Base-by-base conservation (phyloP, 2,888 invertebrate genomes). In the Lycocerus yunnanus region DNA sequence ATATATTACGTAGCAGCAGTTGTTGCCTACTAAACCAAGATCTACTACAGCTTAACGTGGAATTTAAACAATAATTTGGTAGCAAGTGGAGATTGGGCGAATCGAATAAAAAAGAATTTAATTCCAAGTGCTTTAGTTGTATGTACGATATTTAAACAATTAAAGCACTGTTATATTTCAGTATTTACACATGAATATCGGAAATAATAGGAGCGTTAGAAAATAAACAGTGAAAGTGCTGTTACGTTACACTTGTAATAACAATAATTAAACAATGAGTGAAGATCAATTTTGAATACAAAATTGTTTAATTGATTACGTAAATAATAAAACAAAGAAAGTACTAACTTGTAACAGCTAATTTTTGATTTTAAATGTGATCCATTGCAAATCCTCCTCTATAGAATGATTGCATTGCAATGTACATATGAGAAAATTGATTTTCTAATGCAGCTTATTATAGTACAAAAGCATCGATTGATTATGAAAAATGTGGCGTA, bases 201-300 rank as follows among this genome's bases (percentile, higher is more conserved):
- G 18, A 65, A 70, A 69, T 20, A 70, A 70, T 58, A 61, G 20
- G 66, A 63, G 63, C 65, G 15, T 63, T 11, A 65, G 13, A 58
- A 43, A 15, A 65, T 18, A 66, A 71, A 69, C 27, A 21, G 74
- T 70, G 74, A 74, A 70, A 70, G 70, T 58, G 6, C n/a, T 43
- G 43, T 43, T 43, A 43, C 43, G 43, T 43, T 43, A 11, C 16
- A 61, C 67, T 20, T 58, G 65, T 67, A 70, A 70, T 67, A 66
- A 73, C 15, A 73, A 74, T 70, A 74, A 74, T 74, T 74, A 74
- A 70, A 74, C 74, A 74, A 73, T 73, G 69, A 69, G 69, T 74
- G 70, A 74, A 74, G 74, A 74, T 74, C 70, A 74, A 70, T 70
- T 70, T 70, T 74, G 74, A 74, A 74, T 74, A 70, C 69, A 67